Percentiles rank a stretch among this genome's conserved stretches.
phyloP scores from a whole-genome alignment of 2,888 invertebrate species.

The Drosophila macrospina region DNA sequence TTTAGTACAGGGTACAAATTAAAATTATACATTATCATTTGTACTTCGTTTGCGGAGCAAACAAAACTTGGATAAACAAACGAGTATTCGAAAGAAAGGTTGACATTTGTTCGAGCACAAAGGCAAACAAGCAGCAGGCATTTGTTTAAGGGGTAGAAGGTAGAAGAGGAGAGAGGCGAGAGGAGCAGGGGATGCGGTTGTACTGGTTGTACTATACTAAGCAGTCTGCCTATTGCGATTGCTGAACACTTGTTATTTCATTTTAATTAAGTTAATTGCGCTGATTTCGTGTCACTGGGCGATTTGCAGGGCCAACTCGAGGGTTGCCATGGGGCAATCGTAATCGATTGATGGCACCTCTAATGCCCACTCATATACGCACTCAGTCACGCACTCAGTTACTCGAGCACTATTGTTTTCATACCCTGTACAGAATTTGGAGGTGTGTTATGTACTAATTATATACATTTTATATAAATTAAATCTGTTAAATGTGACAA shows the following conservation, averaged over 20 bases:
- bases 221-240: slow-evolving; percentile 33
- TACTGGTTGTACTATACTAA: slow-evolving; percentile 22
- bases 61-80: slow-evolving; percentile 49
- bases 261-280: slow-evolving; percentile 85
- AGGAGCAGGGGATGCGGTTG: background rate
- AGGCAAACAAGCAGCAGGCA: slow-evolving; percentile 53
- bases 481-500: too few species aligned
- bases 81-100: slow-evolving; percentile 44
- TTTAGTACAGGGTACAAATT: slow-evolving; percentile 68
- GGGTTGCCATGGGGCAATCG: slow-evolving; percentile 51
- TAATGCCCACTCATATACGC: slow-evolving; percentile 53
- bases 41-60: slow-evolving; percentile 42
- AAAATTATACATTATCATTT: slow-evolving; percentile 71
- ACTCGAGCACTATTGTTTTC: slow-evolving; percentile 20
- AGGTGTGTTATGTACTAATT: background rate
- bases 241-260: slow-evolving; percentile 82
- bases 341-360: slow-evolving; percentile 69
- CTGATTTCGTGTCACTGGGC: slow-evolving; percentile 72
- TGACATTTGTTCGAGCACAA: slow-evolving; percentile 73
- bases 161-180: background rate
- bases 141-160: background rate
- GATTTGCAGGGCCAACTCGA: slow-evolving; percentile 38
- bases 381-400: slow-evolving; percentile 56
- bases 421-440: slow-evolving; percentile 2
- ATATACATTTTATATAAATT: background rate